Conservation (phyloP, 2,888 invertebrate species). For the Lasioglossum malachurum region DNA sequence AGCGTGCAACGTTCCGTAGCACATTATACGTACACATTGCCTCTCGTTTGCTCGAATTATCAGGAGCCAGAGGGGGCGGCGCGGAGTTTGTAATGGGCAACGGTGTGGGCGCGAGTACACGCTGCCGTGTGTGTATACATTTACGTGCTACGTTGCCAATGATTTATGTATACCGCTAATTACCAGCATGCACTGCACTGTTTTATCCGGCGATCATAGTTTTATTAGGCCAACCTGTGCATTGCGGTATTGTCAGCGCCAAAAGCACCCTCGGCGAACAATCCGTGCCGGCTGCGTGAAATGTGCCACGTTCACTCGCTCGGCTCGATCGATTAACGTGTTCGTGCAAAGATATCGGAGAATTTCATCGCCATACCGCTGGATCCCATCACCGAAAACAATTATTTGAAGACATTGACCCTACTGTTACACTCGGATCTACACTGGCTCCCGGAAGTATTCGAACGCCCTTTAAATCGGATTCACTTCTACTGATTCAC, state of each 20-base stretch:
- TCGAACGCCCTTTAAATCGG: too few species aligned
- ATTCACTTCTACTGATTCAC: too few species aligned
- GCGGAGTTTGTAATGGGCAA: slow-evolving; percentile 69
- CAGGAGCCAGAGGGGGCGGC: slow-evolving; percentile 33
- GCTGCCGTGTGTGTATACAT: slow-evolving; percentile 68
- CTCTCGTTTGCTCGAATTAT: slow-evolving; percentile 68
- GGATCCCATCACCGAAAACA: background rate
- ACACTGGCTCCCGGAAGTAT: background rate
- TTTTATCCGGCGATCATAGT: slow-evolving; percentile 83
- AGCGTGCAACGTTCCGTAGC: slow-evolving; percentile 73
- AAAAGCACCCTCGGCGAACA: slow-evolving; percentile 69
- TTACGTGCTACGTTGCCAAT: slow-evolving; percentile 80
- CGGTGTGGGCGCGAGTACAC: slow-evolving; percentile 47
- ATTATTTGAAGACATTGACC: background rate
- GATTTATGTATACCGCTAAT: slow-evolving; percentile 85
- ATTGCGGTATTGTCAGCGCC: slow-evolving; percentile 79
- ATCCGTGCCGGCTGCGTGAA: slow-evolving; percentile 68
- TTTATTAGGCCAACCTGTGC: slow-evolving; percentile 82
- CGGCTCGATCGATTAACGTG: slow-evolving; percentile 54
- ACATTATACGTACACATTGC: slow-evolving; percentile 66
- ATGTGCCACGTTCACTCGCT: slow-evolving; percentile 54
- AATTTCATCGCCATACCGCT: slow-evolving; percentile 1
- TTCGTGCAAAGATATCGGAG: slow-evolving; percentile 35
- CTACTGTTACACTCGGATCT: background rate
- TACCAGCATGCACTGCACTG: slow-evolving; percentile 81